Evolutionary conservation across 2,797 vertebrate genomes (phyloP).

Genomic region (Protosalanx chinensis): DNA sequence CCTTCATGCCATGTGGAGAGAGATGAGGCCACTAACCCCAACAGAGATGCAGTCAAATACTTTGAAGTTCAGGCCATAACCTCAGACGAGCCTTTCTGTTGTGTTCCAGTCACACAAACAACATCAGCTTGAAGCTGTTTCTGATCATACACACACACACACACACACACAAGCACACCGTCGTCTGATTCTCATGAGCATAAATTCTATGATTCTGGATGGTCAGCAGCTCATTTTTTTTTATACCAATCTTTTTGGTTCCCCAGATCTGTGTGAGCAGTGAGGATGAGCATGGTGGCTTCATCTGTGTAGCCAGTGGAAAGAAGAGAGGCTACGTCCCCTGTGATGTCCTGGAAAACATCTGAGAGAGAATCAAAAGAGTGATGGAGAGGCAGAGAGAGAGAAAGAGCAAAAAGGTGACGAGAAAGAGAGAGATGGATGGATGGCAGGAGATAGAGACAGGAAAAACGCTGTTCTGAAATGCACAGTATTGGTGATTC

Average conservation of each 20-base stretch:
- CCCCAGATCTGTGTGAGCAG: conserved; percentile 89
- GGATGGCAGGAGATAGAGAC: neutral
- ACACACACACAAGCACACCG: neutral
- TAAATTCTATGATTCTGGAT: neutral
- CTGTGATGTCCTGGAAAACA: conserved; percentile 85
- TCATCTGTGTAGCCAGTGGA: conserved; percentile 88
- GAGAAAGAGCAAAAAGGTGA: neutral
- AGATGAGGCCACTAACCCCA: conserved; percentile 44
- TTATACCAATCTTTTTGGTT: conserved; percentile 21
- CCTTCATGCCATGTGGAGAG: conserved; percentile 49
- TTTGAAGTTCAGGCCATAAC: conserved; percentile 43
- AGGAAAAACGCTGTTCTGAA: neutral
- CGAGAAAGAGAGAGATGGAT: neutral
- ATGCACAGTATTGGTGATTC: neutral
- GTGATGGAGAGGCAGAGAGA: conserved; percentile 1
- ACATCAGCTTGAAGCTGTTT: neutral
- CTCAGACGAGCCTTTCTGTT: neutral
- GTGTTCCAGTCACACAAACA: neutral
- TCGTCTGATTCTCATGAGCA: neutral
- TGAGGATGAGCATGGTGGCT: conserved; percentile 84
- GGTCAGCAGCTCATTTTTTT: too few species aligned
- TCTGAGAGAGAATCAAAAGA: conserved; percentile 68
- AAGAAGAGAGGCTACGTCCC: conserved; percentile 94
- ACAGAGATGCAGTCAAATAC: conserved; percentile 48
- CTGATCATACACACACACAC: neutral